These are phyloP conservation scores for Henricia sp. DNA, from an alignment of 53 echinoderm and acorn worm species.

Conservation along the genomic window DNA sequence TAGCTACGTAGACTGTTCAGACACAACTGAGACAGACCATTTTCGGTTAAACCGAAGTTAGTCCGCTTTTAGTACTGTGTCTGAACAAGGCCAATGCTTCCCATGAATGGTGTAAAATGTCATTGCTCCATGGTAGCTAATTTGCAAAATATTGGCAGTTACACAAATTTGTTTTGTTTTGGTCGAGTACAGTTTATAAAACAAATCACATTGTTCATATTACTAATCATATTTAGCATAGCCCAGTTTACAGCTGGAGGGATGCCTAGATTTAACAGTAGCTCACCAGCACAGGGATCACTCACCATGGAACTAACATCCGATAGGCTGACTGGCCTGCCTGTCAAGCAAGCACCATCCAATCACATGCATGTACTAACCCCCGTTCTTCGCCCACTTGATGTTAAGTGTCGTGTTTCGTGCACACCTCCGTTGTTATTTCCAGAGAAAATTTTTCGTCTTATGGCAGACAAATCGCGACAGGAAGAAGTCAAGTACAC, in stretches of 20 bases:
- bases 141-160: too few species aligned
- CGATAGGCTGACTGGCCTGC: neutral
- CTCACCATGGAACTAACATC: slow-evolving; percentile 37
- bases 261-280: slow-evolving; percentile 9
- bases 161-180: too few species aligned
- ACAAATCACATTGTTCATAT: too few species aligned
- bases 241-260: slow-evolving; percentile 1
- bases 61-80: too few species aligned
- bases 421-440: slow-evolving; percentile 30
- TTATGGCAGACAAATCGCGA: slow-evolving; percentile 63
- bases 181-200: too few species aligned
- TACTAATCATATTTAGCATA: neutral
- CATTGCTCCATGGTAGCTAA: too few species aligned
- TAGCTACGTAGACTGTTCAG: too few species aligned
- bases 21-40: too few species aligned
- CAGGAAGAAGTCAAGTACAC: neutral
- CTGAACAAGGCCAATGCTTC: too few species aligned
- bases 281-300: neutral
- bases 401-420: slow-evolving; percentile 37
- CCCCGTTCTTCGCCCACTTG: slow-evolving; percentile 45
- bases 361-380: slow-evolving; percentile 25
- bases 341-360: too few species aligned
- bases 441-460: slow-evolving; percentile 72
- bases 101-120: too few species aligned
- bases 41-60: too few species aligned